Evolutionary conservation across 2,888 invertebrate species (phyloP), one percentile per base, ranked within the genome.

Genomic region (Heliconius charithonia): DNA sequence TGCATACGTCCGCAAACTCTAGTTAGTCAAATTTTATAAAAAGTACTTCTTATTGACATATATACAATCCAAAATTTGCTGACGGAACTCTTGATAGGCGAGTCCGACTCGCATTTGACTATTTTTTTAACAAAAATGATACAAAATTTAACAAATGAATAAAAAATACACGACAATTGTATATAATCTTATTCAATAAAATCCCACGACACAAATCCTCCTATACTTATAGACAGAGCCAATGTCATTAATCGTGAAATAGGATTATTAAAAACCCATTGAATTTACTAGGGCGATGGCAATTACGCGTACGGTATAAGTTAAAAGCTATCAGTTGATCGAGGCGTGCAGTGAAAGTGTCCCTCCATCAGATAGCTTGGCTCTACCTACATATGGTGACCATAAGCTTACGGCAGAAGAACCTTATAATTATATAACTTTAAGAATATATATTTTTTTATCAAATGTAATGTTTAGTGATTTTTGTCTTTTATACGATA

Each of bases 281-380:
- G 63, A 80, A 80, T 76, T 81, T 77, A 79, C 63, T 74, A 78
- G 76, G 77, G 74, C 73, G 77, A 76, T 79, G 81, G 73, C 82
- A 82, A 81, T 81, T 82, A 78, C 67, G 70, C 77, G 77, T 65
- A 73, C 78, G 76, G 82, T 77, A 66, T 71, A 79, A 77, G 75
- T 71, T 84, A 85, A 69, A 69, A 69, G 86, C 85, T 87, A 89
- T 89, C 89, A 86, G 86, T 88, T 88, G 85, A 87, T 83, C 84
- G 83, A 84, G 87, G 88, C 87, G 88, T 85, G 82, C 77, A 85
- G 93, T 91, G 93, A 93, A 93, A 93, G 93, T 93, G 91, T 90
- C 91, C 88, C 91, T 90, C 87, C 85, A 82, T 85, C 85, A 81
- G 86, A 86, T 88, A 91, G 85, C 90, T 89, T 45, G 90, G 89